Percentiles rank a stretch among this genome's conserved stretches.
phyloP scores from a whole-genome alignment of 2,797 vertebrate species.

The Cossypha niveicapilla region DNA sequence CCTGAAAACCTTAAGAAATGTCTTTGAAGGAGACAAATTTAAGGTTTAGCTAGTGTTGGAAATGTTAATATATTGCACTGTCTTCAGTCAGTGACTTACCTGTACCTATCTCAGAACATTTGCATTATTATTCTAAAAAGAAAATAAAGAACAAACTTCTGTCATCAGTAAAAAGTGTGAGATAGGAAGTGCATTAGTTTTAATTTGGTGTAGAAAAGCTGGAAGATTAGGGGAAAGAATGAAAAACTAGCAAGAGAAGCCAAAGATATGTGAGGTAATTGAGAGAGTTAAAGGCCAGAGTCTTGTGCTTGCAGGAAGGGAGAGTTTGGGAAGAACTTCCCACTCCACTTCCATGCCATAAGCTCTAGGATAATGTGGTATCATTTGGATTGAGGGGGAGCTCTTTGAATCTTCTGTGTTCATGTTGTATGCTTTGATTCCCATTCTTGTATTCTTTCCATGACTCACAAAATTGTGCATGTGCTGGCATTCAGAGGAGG shows the following conservation, averaged over 20 bases:
- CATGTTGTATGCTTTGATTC: not conserved
- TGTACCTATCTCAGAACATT: not conserved
- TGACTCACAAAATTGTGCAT: not conserved
- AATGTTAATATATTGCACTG: not conserved
- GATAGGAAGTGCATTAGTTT: not conserved
- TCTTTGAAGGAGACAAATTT: not conserved
- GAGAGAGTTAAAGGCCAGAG: not conserved
- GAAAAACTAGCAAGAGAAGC: not conserved
- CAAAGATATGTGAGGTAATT: not conserved
- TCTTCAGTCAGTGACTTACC: not conserved
- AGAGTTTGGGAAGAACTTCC: not conserved
- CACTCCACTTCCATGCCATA: not conserved
- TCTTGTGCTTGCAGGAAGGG: not conserved
- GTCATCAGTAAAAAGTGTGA: not conserved
- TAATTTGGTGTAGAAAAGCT: not conserved
- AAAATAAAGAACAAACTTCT: not conserved
- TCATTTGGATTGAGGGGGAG: rapidly evolving
- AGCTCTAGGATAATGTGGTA: not conserved
- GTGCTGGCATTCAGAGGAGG: not conserved
- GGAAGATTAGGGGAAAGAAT: not conserved
- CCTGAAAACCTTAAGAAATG: not conserved
- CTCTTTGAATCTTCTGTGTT: not conserved
- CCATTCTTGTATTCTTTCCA: not conserved
- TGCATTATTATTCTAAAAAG: not conserved
- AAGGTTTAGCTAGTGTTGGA: not conserved